Percentiles rank a stretch among this genome's conserved stretches.
phyloP scores from a whole-genome alignment of 2,113 vertebrate genomes.

The Corynorhinus townsendii region DNA sequence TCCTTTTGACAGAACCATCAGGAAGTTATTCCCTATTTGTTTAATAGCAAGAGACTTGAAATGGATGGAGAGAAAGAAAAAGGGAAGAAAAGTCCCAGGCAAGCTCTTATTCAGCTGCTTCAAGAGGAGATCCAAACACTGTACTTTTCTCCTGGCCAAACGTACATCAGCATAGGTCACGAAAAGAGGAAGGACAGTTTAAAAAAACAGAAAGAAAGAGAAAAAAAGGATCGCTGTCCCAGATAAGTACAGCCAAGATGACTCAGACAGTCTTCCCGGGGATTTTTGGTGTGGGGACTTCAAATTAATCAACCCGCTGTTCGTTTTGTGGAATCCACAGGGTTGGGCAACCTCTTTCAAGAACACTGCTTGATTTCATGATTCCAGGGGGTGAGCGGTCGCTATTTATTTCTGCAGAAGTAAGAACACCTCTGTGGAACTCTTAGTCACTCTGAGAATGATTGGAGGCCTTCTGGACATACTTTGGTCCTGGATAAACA shows the following conservation, averaged over 20 bases:
- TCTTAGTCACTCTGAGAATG: neutral
- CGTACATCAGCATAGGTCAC: neutral
- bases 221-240: neutral
- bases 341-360: neutral
- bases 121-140: neutral
- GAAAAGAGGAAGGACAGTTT: neutral
- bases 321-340: neutral
- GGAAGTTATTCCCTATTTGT: constrained; percentile 26
- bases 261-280: neutral
- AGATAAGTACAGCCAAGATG: neutral
- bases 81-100: neutral
- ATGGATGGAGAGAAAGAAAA: neutral
- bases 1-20: neutral
- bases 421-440: neutral
- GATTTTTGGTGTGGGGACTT: neutral
- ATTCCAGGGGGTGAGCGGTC: neutral
- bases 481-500: neutral
- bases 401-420: neutral
- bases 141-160: neutral
- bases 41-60: neutral
- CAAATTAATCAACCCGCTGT: neutral
- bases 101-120: neutral
- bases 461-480: neutral
- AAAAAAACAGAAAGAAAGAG: too few relatives aligned
- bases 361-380: neutral